Evolutionary conservation across 2,113 vertebrate species (phyloP).

Genomic region (Tragelaphus scriptus): DNA sequence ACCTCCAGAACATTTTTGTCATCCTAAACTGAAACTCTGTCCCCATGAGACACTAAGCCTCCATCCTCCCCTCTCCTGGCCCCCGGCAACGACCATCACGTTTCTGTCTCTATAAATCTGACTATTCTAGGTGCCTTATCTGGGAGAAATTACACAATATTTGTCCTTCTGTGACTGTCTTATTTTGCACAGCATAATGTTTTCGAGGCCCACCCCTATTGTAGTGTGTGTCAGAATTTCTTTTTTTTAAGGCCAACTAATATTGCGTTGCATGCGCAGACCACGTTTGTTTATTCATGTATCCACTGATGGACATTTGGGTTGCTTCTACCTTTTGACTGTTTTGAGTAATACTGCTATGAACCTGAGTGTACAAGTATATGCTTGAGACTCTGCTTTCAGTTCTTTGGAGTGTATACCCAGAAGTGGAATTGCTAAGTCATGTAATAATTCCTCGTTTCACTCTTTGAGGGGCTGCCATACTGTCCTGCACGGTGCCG

Average conservation of each 20-base stretch:
- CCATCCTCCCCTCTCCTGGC: accelerated
- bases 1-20: not conserved
- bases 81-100: not conserved
- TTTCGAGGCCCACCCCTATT: accelerated
- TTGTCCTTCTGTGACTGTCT: not conserved
- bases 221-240: not conserved
- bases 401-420: not conserved
- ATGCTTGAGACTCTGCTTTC: not conserved
- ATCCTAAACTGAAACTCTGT: not conserved
- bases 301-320: not conserved
- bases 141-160: not conserved
- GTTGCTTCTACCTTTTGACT: not conserved
- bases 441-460: accelerated
- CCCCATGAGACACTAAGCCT: not conserved
- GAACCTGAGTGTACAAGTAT: accelerated
- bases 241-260: not conserved
- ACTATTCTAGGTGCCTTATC: too few species aligned
- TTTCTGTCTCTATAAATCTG: not conserved
- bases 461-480: not conserved
- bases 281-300: too few species aligned
- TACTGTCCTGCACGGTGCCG: not conserved
- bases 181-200: not conserved
- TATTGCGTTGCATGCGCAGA: accelerated
- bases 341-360: accelerated
- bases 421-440: not conserved